Evolutionary conservation across 1,140 invertebrate species (phyloP), one percentile per base, ranked within the genome.

Genomic region (Meteorus sp.): DNA sequence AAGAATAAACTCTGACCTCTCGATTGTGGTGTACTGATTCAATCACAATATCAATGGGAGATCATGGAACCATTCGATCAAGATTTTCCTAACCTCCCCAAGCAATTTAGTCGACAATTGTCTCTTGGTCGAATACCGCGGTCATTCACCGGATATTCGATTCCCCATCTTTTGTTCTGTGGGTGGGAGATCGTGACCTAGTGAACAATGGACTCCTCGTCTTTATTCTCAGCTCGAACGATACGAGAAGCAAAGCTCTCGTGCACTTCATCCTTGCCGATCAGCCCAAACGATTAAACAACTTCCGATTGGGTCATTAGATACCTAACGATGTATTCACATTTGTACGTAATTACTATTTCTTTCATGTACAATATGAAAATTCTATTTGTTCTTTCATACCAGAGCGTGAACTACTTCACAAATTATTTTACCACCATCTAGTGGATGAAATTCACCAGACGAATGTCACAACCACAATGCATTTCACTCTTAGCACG

Each of bases 91-190:
- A 64, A 37, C 62, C 25, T 50, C 31, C 56, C 50, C 59, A 35
- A 20, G 50, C 60, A 61, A 67, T 68, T 67, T 66, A 65, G 59
- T 57, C 9, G 19, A 3, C 62, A 48, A 69, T 69, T 68, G 59
- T 69, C 60, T 69, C 63, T 61, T 52, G 56, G 47, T 52, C 60
- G 59, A 64, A 66, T 63, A 54, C 60, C 8, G 44, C 5, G 35
- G 47, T 25, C 27, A 11, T 11, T 55, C 29, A 29, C 29, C 50
- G 50, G 65, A 52, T 41, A 64, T 64, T 68, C 57, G 62, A 66
- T 60, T 59, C 48, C 56, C 19, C 8, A 9, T 39, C 57, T 58
- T 64, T 64, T 52, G 63, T 52, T 35, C 47, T 33, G n/a, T 41
- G 48, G 62, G 59, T 55, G 22, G 54, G 23, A 48, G 31, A 61